These are phyloP conservation scores for Nycticebus coucang DNA, from an alignment of 2,113 vertebrate genomes.

Conservation along the genomic window DNA sequence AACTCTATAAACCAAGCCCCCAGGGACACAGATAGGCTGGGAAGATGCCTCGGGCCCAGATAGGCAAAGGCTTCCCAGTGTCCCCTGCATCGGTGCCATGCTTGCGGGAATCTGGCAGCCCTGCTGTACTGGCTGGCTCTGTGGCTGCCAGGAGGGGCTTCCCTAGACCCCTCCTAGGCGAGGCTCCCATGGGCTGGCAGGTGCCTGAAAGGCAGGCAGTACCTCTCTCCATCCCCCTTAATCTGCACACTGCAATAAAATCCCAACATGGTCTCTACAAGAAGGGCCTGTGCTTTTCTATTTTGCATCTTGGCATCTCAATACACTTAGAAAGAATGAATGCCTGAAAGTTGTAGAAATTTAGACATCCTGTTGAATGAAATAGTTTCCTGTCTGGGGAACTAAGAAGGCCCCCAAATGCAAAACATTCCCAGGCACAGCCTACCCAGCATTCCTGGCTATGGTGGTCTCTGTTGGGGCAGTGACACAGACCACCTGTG, in stretches of 20 bases:
- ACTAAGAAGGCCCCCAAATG: background rate
- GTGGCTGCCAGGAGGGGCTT: background rate
- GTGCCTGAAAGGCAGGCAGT: background rate
- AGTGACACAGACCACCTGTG: too few relatives aligned
- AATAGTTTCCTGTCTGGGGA: background rate
- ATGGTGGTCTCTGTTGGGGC: background rate
- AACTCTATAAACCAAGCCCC: background rate
- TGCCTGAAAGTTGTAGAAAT: background rate
- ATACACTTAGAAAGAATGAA: background rate
- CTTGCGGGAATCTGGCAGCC: background rate
- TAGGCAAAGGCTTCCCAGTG: background rate
- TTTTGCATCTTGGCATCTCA: background rate
- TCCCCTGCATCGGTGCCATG: background rate
- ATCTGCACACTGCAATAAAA: background rate
- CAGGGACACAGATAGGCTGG: background rate
- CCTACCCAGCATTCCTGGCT: background rate
- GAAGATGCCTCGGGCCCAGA: background rate
- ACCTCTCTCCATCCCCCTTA: background rate
- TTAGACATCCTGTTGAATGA: background rate
- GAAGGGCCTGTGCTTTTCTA: too few relatives aligned
- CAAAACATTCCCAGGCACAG: background rate
- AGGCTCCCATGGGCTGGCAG: background rate
- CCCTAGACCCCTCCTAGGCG: background rate
- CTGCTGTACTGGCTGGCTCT: background rate
- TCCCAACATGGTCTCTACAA: background rate